Evolutionary conservation across 2,797 vertebrate genomes (phyloP), one percentile per base, ranked within the genome.

Genomic region (Emydoidea blandingii): DNA sequence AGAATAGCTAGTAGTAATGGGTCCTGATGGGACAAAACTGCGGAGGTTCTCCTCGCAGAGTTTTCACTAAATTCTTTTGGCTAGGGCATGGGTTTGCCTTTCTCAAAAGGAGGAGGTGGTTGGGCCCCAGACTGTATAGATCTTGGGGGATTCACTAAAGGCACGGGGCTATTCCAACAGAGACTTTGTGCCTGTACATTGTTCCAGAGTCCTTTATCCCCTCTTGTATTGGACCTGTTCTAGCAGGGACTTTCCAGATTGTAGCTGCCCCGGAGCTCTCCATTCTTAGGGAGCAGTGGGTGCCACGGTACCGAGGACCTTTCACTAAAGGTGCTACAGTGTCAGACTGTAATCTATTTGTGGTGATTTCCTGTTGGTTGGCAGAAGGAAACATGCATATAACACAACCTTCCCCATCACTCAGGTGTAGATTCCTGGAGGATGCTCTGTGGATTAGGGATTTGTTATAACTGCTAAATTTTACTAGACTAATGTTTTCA

Each of bases 291-390:
- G 44, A 18, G 44, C 57, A 31, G 29, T 5, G 5, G 41, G 37
- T 47, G 41, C 81, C 29, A 83, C 2, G 12, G 25, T 12, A 31
- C 41, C 21, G 44, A 8, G 16, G 65, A 12, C 21, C 37, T 5
- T 72, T 72, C 37, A 41, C 5, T 23, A 68, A 72, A 72, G 65
- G 19, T 31, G 81, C 5, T 19, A 53, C 19, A 82, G 12, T 27
- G 65, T 68, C 80, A 50, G 50, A n/a, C 31, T 68, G 34, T 15
- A 88, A 79, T 65, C 62, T 12, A 2, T 1, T 8, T 21, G 11
- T 50, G 19, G 25, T 8, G 44, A 41, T 25, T 44, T 56, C n/a
- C 0, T 2, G 11, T 9, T 54, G 90, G 15, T 79, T 8, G 8
- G 5, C 27, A 12, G 29, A 81, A 56, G 62, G 49, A 1, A 81